Conservation (phyloP, 2,888 invertebrate genomes). For the Molorchus minor region DNA sequence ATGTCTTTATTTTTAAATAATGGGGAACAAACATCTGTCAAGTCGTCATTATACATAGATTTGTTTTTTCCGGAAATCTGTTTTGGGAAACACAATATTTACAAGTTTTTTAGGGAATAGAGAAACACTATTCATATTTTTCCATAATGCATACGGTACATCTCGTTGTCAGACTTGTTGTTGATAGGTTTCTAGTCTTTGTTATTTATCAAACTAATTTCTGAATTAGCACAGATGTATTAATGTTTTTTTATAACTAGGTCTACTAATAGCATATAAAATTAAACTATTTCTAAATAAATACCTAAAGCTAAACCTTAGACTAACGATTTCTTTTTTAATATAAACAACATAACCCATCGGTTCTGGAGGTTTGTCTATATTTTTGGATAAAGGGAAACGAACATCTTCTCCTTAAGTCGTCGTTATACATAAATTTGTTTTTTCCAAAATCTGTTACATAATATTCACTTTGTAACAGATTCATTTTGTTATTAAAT, state of each 20-base stretch:
- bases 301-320: neutral
- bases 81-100: neutral
- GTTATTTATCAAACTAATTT: neutral
- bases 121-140: too few relatives aligned
- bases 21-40: neutral
- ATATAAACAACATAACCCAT: conserved; percentile 15
- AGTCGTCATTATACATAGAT: neutral
- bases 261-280: neutral
- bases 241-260: neutral
- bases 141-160: too few relatives aligned
- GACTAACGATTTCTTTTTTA: too few relatives aligned
- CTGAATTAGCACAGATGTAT: neutral
- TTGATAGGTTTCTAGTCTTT: too few relatives aligned
- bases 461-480: neutral
- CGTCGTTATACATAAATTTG: neutral
- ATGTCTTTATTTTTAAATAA: neutral
- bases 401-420: neutral
- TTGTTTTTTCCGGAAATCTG: neutral
- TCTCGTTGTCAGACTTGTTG: neutral
- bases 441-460: neutral
- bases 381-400: neutral
- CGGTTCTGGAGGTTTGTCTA: neutral
- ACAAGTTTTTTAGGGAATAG: neutral
- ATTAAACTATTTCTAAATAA: conserved; percentile 7
- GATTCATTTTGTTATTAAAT: neutral